Evolutionary conservation across 2,888 invertebrate genomes (phyloP), one percentile per base, ranked within the genome.

Genomic region (Megastigmus dorsalis): DNA sequence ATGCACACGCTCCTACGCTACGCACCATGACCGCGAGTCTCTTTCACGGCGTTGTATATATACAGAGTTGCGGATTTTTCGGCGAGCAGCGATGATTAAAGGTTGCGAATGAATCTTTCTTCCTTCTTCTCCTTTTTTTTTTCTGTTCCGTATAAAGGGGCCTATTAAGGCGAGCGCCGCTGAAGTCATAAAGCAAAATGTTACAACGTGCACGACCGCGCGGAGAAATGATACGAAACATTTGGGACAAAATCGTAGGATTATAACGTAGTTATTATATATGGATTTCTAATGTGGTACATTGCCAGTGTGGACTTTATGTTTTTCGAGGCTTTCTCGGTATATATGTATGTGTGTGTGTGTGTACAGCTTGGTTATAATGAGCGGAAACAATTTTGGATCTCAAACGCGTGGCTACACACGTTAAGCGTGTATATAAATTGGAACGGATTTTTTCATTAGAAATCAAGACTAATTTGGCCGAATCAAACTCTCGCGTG

Each of bases 21-120:
- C 65, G 63, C 63, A n/a, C n/a, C n/a, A n/a, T n/a, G n/a, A n/a
- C n/a, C n/a, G 50, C 28, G 26, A 4, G 7, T 41, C 9, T 62
- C 30, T 10, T 43, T n/a, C n/a, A n/a, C n/a, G n/a, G 20, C 9
- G 15, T 15, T 30, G 9, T 59, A 18, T 43, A 15, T 23, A 7
- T n/a, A 54, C 43, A 38, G 18, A 50, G 18, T 30, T 33, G 57
- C 36, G 66, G 45, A 23, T 45, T n/a, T n/a, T 48, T 33, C 41
- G 45, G 33, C 52, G 43, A 4, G 15, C 18, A n/a, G n/a, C 52
- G 66, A 63, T 68, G 74, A 67, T 73, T 73, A 73, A 41, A 67
- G 73, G 54, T 54, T 33, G 28, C 23, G 36, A 28, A 13, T 28
- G 28, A 10, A 9, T 48, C 41, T 23, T 15, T 20, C 28, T n/a